A percentile compares a stretch with the other conserved stretches of the same genome.
Conservation (phyloP, 1,140 invertebrate genomes). For the Centruroides sculpturatus region DNA sequence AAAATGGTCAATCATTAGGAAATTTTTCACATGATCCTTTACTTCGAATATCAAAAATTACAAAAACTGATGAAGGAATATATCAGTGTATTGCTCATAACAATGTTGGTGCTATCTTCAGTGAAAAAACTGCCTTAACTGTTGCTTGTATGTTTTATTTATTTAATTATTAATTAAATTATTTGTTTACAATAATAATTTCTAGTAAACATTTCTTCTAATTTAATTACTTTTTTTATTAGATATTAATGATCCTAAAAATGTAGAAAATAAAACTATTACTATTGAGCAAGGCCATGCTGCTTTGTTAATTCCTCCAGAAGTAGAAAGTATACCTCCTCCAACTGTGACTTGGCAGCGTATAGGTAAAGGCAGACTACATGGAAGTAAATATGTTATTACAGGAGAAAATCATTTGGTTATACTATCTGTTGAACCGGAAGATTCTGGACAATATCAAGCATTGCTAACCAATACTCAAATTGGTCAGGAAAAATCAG, state of each 20-base stretch:
- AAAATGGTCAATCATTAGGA: slow-evolving; percentile 24
- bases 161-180: neutral
- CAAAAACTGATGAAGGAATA: slow-evolving; percentile 59
- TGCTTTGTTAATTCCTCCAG: slow-evolving; percentile 61
- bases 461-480: slow-evolving; percentile 73
- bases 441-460: slow-evolving; percentile 40
- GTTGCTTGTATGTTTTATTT: slow-evolving; percentile 55
- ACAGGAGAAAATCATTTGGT: slow-evolving; percentile 59
- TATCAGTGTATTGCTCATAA: slow-evolving; percentile 85
- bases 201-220: neutral
- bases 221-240: slow-evolving; percentile 1
- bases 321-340: slow-evolving; percentile 61
- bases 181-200: neutral
- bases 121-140: slow-evolving; percentile 66
- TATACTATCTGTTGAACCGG: slow-evolving; percentile 54
- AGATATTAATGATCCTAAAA: slow-evolving; percentile 28
- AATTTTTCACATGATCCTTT: slow-evolving; percentile 13
- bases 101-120: slow-evolving; percentile 75
- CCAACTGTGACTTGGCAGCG: slow-evolving; percentile 73
- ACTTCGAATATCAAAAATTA: slow-evolving; percentile 18
- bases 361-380: slow-evolving; percentile 48
- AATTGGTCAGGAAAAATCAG: slow-evolving; percentile 68
- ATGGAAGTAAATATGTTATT: slow-evolving; percentile 62
- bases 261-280: slow-evolving; percentile 46
- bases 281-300: slow-evolving; percentile 58